Evolutionary conservation across 2,113 vertebrate species (phyloP), one percentile per base, ranked within the genome.

Genomic region (Carettochelys insculpta): DNA sequence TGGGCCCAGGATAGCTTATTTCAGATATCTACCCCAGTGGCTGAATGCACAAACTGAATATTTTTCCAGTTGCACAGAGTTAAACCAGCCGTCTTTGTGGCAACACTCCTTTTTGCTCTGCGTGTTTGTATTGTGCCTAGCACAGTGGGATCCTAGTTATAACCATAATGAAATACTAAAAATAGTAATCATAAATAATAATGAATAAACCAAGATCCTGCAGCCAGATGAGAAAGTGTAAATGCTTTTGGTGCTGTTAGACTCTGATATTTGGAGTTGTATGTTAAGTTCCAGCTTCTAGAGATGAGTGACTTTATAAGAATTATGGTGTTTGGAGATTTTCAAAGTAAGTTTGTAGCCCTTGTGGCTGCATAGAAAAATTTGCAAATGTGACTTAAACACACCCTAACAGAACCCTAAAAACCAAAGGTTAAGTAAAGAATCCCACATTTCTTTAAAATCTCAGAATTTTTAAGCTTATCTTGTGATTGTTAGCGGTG

Each of bases 21-120:
- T 71, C 50, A 9, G 12, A 14, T 0, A 0, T 31, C 45, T 31
- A 5, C 17, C 73, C 85, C 10, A 0, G 51, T 56, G 10, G n/a
- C 11, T 82, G 53, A 65, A 45, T 77, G 61, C 53, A 43, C 53
- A 2, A 0, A 0, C 54, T 47, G 31, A n/a, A 11, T 71, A 5
- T 73, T 25, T 24, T 48, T 53, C n/a, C 25, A 6, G 0, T 53
- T 81, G 48, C 82, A 77, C 38, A 0, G 3, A 75, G 52, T 79
- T 34, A 73, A 52, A 73, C 51, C 47, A 77, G 71, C 52, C 47
- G 73, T 38, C 61, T 20, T 68, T 68, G n/a, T 34, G 19, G 19
- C n/a, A 22, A 19, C 17, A 38, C n/a, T 68, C 61, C 17, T 68
- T 65, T 65, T 20, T 38, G 61, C 20, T 68, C n/a, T n/a, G 61